phyloP scores from a whole-genome alignment of 2,888 invertebrate species.

The Tupiocoris notatus region DNA sequence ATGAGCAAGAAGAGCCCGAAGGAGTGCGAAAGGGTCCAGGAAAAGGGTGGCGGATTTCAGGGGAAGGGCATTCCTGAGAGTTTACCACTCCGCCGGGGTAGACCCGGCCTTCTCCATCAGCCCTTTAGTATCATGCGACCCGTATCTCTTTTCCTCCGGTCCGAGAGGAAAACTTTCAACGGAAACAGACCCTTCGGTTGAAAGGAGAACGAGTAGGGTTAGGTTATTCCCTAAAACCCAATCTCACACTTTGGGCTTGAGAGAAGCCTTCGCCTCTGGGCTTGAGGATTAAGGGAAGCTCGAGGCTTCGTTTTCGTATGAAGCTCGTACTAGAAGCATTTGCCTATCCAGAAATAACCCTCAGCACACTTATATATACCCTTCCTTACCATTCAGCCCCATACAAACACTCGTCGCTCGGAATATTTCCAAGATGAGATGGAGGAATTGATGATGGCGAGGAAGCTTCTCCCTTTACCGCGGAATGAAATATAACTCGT shows the following conservation, averaged over 20 bases:
- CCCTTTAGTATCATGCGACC: too few relatives aligned
- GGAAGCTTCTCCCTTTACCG: too few relatives aligned
- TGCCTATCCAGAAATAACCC: too few relatives aligned
- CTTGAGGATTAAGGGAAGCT: slow-evolving; percentile 34
- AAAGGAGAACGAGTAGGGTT: too few relatives aligned
- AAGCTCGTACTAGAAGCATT: background rate
- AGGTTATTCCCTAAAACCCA: slow-evolving; percentile 24
- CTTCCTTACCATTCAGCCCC: slow-evolving; percentile 7
- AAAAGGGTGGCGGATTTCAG: background rate
- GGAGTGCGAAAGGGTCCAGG: too few relatives aligned
- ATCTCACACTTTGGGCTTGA: slow-evolving; percentile 32
- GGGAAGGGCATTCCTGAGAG: slow-evolving; percentile 34
- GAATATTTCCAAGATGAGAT: slow-evolving; percentile 36
- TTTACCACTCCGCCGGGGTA: slow-evolving; percentile 19
- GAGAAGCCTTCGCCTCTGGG: too few relatives aligned
- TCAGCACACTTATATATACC: too few relatives aligned
- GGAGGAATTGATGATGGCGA: too few relatives aligned
- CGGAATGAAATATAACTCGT: slow-evolving; percentile 30
- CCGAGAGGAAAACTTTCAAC: slow-evolving; percentile 22
- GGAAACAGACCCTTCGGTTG: slow-evolving; percentile 5
- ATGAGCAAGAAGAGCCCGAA: too few relatives aligned
- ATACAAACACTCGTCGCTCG: slow-evolving; percentile 6
- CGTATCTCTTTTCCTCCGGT: background rate
- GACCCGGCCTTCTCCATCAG: slow-evolving; percentile 12
- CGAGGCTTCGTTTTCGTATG: slow-evolving; percentile 29